These are phyloP conservation scores for Odontesthes bonariensis DNA, from an alignment of 2,113 vertebrate genomes.

Conservation along the genomic window DNA sequence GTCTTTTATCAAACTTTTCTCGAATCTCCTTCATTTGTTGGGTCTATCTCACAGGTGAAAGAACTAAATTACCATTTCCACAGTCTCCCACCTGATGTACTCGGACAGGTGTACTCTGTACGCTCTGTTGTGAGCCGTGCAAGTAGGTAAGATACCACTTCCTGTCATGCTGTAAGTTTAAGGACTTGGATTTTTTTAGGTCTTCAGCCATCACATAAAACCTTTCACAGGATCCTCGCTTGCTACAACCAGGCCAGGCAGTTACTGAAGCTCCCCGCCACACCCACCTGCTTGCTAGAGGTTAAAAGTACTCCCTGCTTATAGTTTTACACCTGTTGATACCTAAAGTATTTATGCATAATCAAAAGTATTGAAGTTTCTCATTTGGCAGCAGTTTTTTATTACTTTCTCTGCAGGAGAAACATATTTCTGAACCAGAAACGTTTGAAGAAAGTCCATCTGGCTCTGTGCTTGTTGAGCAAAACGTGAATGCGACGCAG, in stretches of 20 bases:
- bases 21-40: background rate
- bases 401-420: conserved; percentile 50
- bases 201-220: background rate
- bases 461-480: conserved; percentile 1
- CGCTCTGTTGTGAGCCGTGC: conserved; percentile 71
- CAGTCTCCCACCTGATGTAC: conserved; percentile 80
- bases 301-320: conserved; percentile 15
- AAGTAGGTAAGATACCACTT: conserved; percentile 68
- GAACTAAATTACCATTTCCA: conserved; percentile 77
- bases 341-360: background rate
- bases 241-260: conserved; percentile 69
- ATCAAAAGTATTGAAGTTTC: background rate
- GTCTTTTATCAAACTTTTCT: background rate
- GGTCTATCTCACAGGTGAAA: conserved; percentile 49
- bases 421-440: conserved; percentile 8
- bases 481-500: conserved; percentile 18
- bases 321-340: background rate
- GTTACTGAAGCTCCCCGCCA: conserved; percentile 44
- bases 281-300: conserved; percentile 73
- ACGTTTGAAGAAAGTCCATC: conserved; percentile 27
- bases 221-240: conserved; percentile 74
- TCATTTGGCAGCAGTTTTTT: background rate
- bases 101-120: conserved; percentile 76
- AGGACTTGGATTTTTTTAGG: background rate
- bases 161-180: background rate